These are phyloP conservation scores for Lophochroa leadbeateri DNA, from an alignment of 2,113 vertebrate genomes.

Conservation along the genomic window DNA sequence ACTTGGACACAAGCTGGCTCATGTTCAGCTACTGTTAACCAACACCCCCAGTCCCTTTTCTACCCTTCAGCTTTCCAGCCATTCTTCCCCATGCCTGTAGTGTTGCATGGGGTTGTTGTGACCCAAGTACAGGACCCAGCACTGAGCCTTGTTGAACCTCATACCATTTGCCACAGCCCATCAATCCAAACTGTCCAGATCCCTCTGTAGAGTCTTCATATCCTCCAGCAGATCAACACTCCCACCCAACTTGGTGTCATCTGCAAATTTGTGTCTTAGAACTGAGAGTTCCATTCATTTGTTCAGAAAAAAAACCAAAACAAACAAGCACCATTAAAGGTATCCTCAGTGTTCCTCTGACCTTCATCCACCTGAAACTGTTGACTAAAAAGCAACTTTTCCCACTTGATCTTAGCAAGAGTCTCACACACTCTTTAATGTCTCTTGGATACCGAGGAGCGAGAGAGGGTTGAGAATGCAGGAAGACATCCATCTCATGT, in stretches of 20 bases:
- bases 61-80: neutral
- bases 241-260: accelerated
- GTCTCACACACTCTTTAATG: neutral
- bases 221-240: neutral
- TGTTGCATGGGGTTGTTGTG: accelerated
- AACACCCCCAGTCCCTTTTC: neutral
- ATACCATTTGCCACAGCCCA: accelerated
- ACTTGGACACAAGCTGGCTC: neutral
- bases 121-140: accelerated
- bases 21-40: accelerated
- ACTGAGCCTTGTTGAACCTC: neutral
- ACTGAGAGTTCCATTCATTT: neutral
- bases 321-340: neutral
- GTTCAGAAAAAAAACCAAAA: neutral
- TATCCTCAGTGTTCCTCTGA: neutral
- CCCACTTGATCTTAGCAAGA: neutral
- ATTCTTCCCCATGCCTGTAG: neutral
- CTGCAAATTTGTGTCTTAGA: neutral
- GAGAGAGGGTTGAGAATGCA: neutral
- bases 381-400: neutral
- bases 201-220: neutral
- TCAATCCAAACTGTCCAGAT: neutral
- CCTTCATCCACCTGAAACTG: neutral
- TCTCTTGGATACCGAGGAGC: neutral
- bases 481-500: neutral